Conservation (phyloP, 2,797 vertebrate species). For the Botia almorhae region DNA sequence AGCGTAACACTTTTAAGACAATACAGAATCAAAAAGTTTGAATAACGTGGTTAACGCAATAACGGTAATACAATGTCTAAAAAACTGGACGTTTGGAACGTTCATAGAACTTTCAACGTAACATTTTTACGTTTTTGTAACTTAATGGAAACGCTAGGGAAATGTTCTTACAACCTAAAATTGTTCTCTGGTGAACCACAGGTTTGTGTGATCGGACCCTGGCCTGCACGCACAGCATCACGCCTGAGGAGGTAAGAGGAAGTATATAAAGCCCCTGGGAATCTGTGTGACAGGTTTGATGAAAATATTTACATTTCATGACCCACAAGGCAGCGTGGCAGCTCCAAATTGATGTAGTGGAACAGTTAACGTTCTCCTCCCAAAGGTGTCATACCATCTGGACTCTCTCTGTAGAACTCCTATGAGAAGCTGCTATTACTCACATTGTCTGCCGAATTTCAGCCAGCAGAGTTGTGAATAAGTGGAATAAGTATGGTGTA, state of each 20-base stretch:
- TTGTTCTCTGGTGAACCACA: neutral
- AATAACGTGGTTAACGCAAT: too few species aligned
- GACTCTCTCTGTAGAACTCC: constrained; percentile 45
- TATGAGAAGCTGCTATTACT: constrained; percentile 51
- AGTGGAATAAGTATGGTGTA: constrained; percentile 42
- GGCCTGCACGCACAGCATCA: constrained; percentile 10
- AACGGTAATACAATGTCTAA: too few species aligned
- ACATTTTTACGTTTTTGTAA: neutral
- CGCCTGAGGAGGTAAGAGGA: constrained; percentile 39
- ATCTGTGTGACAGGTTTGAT: constrained; percentile 45
- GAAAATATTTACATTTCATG: constrained; percentile 59
- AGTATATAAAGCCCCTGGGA: constrained; percentile 41
- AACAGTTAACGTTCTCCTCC: constrained; percentile 49
- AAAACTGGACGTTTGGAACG: too few species aligned
- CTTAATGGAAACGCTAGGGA: neutral
- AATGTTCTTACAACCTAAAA: too few species aligned
- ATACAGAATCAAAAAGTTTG: too few species aligned
- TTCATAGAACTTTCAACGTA: too few species aligned
- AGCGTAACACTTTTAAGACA: too few species aligned
- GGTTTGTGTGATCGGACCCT: constrained; percentile 4
- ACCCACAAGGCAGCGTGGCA: constrained; percentile 34
- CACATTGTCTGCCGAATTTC: constrained; percentile 46
- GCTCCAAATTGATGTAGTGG: constrained; percentile 54
- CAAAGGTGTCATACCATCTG: constrained; percentile 54
- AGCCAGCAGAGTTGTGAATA: constrained; percentile 36